Percentiles rank a stretch among this genome's conserved stretches.
Evolutionary conservation across 35 echinoderm and acorn worm genomes (phyloP).

Genomic region (Nesometra sesokonis): DNA sequence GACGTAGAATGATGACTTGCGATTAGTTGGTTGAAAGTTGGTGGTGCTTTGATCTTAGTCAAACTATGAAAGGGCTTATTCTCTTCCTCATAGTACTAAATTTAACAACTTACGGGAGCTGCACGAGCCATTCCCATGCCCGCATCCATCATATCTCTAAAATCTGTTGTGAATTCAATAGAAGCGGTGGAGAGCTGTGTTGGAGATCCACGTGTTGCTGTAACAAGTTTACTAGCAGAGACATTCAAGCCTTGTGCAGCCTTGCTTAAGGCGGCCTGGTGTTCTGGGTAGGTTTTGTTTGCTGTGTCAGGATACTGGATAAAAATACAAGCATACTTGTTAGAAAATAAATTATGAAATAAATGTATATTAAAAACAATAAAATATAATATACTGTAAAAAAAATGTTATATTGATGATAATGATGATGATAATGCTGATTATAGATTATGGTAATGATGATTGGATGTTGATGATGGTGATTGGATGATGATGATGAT

Average conservation of each 20-base stretch:
- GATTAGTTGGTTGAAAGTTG: too few species aligned
- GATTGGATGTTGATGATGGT: too few species aligned
- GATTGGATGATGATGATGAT: too few species aligned
- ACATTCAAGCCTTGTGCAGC: conserved; percentile 75
- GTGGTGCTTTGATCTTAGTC: too few species aligned
- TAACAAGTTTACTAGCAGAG: conserved; percentile 56
- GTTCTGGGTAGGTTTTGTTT: conserved; percentile 65
- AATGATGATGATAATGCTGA: too few species aligned
- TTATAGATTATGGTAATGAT: too few species aligned
- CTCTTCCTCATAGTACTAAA: too few species aligned
- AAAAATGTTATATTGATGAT: too few species aligned
- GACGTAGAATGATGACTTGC: too few species aligned
- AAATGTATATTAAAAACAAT: too few species aligned
- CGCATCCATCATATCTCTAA: conserved; percentile 77
- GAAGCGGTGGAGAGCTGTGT: conserved; percentile 62
- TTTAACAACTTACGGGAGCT: conserved; percentile 57
- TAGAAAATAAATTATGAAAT: not conserved
- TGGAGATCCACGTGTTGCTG: conserved; percentile 60
- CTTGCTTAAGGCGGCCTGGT: conserved; percentile 69
- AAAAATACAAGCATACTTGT: not conserved
- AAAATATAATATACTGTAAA: too few species aligned
- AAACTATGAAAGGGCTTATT: too few species aligned
- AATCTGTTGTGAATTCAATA: conserved; percentile 74
- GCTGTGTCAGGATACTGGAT: conserved; percentile 57
- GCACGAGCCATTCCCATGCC: conserved; percentile 88